Base-by-base conservation (phyloP, 2,888 invertebrate genomes). In the Melipona bicolor region DNA sequence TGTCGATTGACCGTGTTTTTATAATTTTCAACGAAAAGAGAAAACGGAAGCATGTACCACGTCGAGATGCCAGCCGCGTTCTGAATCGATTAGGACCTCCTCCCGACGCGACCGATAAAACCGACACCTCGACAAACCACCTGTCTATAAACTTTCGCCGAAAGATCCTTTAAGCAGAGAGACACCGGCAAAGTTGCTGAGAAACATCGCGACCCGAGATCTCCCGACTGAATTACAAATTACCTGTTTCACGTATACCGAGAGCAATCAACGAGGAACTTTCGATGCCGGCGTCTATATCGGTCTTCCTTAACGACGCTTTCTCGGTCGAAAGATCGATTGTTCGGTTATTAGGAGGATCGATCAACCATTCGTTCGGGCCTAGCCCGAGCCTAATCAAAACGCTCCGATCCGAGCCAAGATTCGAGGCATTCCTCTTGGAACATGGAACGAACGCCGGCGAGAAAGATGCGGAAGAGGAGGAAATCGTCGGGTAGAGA, bases 271-370 rank as follows among this genome's bases (percentile, higher is more conserved):
- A 68, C 69, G 76, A 87, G 87, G 83, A 87, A 88, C 88, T 88
- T 88, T 83, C 87, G 80, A 78, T 67, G 32, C 68, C 68, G 32
- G 76, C 1, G 27, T 27, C 27, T 75, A 78, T 83, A 85, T 88
- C 88, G 82, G 83, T 87, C 80, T 83, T 78, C 69, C 69, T 83
- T 85, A 83, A 83, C 74, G 86, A 81, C 72, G 84, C 59, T 78
- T 83, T 83, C 83, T 88, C 83, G 81, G 81, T 43, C 69, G 67
- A 36, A 67, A 24, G 62, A 64, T 71, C 69, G 74, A 77, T 70
- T 59, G 17, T 24, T 4, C 0, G 15, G 4, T 4, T 32, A 4
- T 32, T 21, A 36, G 52, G 11, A 54, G 50, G 62, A 83, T 72
- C 75, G 70, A 59, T 3, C 13, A 43, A 64, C 27, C 27, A 24